These are phyloP conservation scores for Oscheius myriophilus DNA, from an alignment of 2,888 invertebrate species.

Conservation along the genomic window DNA sequence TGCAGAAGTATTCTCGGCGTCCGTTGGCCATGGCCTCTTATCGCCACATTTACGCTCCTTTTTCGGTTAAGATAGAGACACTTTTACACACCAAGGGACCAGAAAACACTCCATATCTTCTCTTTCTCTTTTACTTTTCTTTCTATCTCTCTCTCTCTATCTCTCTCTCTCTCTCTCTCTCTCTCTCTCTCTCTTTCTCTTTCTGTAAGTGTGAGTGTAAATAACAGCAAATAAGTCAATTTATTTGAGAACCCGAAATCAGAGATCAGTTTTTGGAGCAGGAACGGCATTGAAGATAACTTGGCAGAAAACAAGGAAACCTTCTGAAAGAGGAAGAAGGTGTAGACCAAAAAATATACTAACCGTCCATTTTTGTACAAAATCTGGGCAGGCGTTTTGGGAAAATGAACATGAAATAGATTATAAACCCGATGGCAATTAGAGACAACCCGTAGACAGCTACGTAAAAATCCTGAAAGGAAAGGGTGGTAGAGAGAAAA, in stretches of 20 bases:
- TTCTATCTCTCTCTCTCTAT: no score
- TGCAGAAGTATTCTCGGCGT: constrained; percentile 46
- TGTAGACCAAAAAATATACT: not conserved
- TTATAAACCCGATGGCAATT: constrained; percentile 50
- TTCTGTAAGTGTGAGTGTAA: no score
- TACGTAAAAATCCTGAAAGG: constrained; percentile 57
- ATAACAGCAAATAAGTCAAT: no score
- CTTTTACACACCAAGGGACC: no score
- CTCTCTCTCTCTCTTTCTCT: no score
- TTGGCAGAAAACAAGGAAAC: constrained; percentile 16
- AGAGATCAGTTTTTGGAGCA: constrained; percentile 21
- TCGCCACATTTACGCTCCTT: not conserved
- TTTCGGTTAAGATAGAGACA: no score
- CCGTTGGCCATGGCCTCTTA: constrained; percentile 41
- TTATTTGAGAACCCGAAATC: not conserved
- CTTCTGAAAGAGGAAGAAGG: not conserved
- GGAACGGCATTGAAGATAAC: constrained; percentile 17
- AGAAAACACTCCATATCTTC: no score
- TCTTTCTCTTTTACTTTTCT: no score
- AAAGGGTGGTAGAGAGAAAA: not conserved
- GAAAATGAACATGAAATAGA: constrained; percentile 60
- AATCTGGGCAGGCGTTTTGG: constrained; percentile 46
- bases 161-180: no score
- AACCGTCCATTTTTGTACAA: constrained; percentile 53
- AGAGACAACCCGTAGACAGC: constrained; percentile 55